Conservation (phyloP, 2,797 vertebrate genomes). For the Xenopus petersii region DNA sequence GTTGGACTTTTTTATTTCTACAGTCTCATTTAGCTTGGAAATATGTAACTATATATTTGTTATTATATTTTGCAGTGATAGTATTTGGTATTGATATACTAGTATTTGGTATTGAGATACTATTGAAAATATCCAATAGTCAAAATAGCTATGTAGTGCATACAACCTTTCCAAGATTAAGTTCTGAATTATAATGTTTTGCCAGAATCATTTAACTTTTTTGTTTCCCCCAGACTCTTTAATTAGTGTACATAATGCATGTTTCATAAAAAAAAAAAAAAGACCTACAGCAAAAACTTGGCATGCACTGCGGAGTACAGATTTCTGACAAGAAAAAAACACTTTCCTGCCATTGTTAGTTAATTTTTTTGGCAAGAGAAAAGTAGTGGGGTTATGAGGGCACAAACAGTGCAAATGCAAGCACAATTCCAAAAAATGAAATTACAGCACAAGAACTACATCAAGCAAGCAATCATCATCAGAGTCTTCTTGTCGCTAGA, state of each 20-base stretch:
- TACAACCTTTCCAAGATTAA: no score
- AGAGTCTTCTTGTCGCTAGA: slow-evolving; percentile 35
- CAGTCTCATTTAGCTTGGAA: no score
- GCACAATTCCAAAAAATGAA: slow-evolving; percentile 36
- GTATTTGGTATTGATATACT: no score
- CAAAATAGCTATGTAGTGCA: no score
- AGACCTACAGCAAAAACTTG: slow-evolving; percentile 18
- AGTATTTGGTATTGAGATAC: no score
- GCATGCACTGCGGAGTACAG: slow-evolving; percentile 21
- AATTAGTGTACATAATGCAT: slow-evolving; percentile 15
- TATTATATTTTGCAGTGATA: no score
- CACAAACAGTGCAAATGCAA: slow-evolving; percentile 24
- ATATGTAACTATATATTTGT: no score
- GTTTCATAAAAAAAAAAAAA: slow-evolving; percentile 3
- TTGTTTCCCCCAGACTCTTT: not conserved
- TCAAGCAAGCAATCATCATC: slow-evolving; percentile 41
- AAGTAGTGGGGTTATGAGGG: slow-evolving; percentile 31
- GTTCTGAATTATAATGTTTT: no score
- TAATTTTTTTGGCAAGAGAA: slow-evolving; percentile 41
- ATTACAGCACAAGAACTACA: slow-evolving; percentile 38
- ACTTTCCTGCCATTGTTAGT: slow-evolving; percentile 40
- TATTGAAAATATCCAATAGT: no score
- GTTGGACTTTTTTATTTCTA: no score
- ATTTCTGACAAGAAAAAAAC: slow-evolving; percentile 31
- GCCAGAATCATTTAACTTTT: no score